phyloP scores from a whole-genome alignment of 2,888 invertebrate genomes.

The Drosophila ustulata region DNA sequence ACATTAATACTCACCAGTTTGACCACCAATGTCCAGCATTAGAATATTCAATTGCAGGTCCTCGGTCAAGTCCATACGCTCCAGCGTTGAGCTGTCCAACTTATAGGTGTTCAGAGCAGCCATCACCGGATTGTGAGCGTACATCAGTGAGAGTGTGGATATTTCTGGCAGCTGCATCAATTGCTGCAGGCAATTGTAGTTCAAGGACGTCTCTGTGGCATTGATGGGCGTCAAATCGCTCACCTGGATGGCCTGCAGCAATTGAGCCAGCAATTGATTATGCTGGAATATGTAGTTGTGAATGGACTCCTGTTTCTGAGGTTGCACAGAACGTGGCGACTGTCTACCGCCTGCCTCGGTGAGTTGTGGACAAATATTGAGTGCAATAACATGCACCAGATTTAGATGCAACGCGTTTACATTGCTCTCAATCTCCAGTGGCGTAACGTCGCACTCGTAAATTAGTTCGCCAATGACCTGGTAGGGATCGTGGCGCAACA shows the following conservation, averaged over 20 bases:
- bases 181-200: slow-evolving; percentile 69
- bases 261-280: slow-evolving; percentile 79
- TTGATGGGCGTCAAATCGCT: slow-evolving; percentile 26
- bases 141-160: slow-evolving; percentile 62
- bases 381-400: slow-evolving; percentile 90
- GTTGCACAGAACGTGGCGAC: slow-evolving; percentile 41
- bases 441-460: slow-evolving; percentile 89
- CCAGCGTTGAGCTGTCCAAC: slow-evolving; percentile 62
- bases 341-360: slow-evolving; percentile 31
- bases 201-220: slow-evolving; percentile 39
- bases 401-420: slow-evolving; percentile 90
- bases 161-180: slow-evolving; percentile 70
- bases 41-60: slow-evolving; percentile 66
- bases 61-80: slow-evolving; percentile 43
- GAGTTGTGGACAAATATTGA: slow-evolving; percentile 89
- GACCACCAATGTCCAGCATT: slow-evolving; percentile 62
- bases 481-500: slow-evolving; percentile 85
- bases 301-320: slow-evolving; percentile 78
- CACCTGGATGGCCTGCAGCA: slow-evolving; percentile 75
- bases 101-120: slow-evolving; percentile 77
- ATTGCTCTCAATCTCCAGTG: slow-evolving; percentile 89
- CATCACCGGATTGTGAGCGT: slow-evolving; percentile 68
- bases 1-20: slow-evolving; percentile 54
- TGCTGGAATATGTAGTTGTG: slow-evolving; percentile 82
- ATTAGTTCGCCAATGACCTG: slow-evolving; percentile 89